These are phyloP conservation scores for Coleophora flavipennella DNA, from an alignment of 2,888 invertebrate species.

Conservation along the genomic window DNA sequence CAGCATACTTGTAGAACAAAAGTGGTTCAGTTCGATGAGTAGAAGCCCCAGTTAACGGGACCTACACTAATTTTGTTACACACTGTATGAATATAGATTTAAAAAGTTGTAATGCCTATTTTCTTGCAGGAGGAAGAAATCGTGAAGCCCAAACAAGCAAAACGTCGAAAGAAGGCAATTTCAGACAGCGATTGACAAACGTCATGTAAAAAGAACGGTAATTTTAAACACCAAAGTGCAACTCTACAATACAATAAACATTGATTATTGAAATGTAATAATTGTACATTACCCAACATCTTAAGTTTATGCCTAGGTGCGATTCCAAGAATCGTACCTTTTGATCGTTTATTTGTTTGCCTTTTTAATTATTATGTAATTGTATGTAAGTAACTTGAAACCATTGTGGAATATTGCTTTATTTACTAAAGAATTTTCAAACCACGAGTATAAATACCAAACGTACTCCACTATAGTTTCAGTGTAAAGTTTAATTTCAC, in stretches of 20 bases:
- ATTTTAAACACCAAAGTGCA: slow-evolving; percentile 69
- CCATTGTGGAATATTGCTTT: slow-evolving; percentile 9
- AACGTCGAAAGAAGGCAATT: slow-evolving; percentile 92
- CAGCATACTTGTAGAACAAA: too few relatives aligned
- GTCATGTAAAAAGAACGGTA: slow-evolving; percentile 48
- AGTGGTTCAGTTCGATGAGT: too few relatives aligned
- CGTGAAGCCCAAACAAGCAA: slow-evolving; percentile 91
- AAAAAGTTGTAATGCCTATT: slow-evolving; percentile 10
- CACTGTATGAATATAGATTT: too few relatives aligned
- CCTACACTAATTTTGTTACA: too few relatives aligned
- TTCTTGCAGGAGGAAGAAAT: slow-evolving; percentile 87
- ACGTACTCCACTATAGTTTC: not conserved
- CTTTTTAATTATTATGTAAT: slow-evolving; percentile 20
- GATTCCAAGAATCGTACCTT: slow-evolving; percentile 57
- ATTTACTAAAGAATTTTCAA: not conserved
- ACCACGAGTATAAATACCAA: slow-evolving; percentile 5
- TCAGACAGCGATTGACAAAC: slow-evolving; percentile 93
- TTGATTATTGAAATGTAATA: slow-evolving; percentile 45
- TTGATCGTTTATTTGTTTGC: slow-evolving; percentile 25
- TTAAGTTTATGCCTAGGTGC: slow-evolving; percentile 40
- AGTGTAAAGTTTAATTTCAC: too few relatives aligned
- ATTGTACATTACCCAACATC: slow-evolving; percentile 29
- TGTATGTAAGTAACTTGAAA: slow-evolving; percentile 18
- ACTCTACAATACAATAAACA: slow-evolving; percentile 64
- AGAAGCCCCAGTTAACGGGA: too few relatives aligned